These are phyloP conservation scores for Okapia johnstoni DNA, from an alignment of 2,113 vertebrate genomes.

Conservation along the genomic window DNA sequence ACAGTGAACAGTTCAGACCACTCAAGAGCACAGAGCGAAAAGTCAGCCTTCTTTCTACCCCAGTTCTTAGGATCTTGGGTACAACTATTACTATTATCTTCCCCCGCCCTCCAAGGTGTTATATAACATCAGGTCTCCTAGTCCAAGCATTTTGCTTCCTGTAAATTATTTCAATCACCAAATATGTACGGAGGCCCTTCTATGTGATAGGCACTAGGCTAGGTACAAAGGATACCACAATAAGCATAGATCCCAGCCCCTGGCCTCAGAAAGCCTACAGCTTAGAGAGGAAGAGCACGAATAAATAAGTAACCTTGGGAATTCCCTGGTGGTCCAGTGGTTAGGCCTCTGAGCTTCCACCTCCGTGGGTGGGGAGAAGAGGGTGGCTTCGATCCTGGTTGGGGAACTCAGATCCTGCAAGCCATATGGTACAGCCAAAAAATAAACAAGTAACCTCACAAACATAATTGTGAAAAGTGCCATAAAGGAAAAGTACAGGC, in stretches of 20 bases:
- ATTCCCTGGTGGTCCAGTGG: neutral
- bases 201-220: neutral
- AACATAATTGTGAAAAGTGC: neutral
- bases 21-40: neutral
- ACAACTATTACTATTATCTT: neutral
- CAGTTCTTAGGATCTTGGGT: neutral
- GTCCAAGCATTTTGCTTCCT: neutral
- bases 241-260: neutral
- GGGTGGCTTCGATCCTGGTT: neutral
- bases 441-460: neutral
- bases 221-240: neutral
- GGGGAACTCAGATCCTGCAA: neutral
- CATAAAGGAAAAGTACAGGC: neutral
- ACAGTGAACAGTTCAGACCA: neutral
- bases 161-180: neutral
- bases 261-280: neutral
- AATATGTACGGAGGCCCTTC: neutral
- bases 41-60: neutral
- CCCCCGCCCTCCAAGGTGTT: neutral
- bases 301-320: neutral
- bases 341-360: neutral
- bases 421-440: neutral
- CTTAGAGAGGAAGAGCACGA: neutral
- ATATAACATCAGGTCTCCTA: neutral
- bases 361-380: neutral